Evolutionary conservation across 2,797 vertebrate genomes (phyloP), one percentile per base, ranked within the genome.

Genomic region (Hozukius guyotensis): DNA sequence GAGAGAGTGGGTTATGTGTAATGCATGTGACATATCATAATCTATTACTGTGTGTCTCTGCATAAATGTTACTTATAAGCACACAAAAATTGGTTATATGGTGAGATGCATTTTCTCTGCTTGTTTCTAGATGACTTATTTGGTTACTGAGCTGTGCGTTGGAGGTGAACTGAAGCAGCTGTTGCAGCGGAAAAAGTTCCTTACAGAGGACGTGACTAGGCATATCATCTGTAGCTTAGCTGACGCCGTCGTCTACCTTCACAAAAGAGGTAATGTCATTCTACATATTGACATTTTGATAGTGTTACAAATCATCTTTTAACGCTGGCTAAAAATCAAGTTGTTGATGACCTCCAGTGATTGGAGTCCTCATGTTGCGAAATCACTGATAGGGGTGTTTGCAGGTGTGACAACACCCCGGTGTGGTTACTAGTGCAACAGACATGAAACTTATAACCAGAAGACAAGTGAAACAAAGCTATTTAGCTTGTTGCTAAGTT

Each of bases 91-190:
- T 55, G 71, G 76, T 68, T 75, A 14, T 56, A 53, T 80, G 42
- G 29, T 83, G 27, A 63, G 49, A 66, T 71, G 67, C 18, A 63
- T 86, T 81, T 55, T 80, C 55, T 86, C 22, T 77, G 57, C 31
- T 86, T 76, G 66, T 87, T 85, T 90, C 55, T 91, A 98, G 97
- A 95, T 89, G 92, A 96, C 95, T 86, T 97, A 95, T 92, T 95
- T 98, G 90, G 96, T 97, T 86, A 96, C 96, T 79, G 97, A 97
- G 83, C 94, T 97, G 78, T 97, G 97, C 77, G 94, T 96, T 77
- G 95, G 96, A 82, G 97, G 96, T 72, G 96, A 97, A 87, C 94
- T 97, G 84, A 96, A 94, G 93, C 93, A 94, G 87, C 92, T 96
- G 76, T 89, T 97, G 87, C 80, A 89, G 42, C 94, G 78, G 85